Percentiles rank a stretch among this genome's conserved stretches.
Conservation (phyloP, 2,797 vertebrate species). For the Syngnathus acus region DNA sequence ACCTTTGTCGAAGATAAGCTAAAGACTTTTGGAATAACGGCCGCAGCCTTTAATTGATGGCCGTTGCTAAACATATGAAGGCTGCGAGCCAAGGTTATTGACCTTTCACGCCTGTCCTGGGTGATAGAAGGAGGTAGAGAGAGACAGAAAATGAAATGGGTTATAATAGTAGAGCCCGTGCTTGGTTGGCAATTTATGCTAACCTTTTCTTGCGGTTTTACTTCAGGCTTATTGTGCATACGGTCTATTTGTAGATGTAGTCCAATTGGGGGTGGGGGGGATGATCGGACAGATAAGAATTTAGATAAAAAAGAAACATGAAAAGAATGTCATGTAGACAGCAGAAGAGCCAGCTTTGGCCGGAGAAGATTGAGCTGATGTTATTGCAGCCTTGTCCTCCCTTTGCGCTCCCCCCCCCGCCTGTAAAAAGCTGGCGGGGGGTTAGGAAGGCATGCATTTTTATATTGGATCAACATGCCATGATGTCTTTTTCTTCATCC, state of each 20-base stretch:
- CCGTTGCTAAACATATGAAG: constrained; percentile 68
- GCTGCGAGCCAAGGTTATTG: constrained; percentile 71
- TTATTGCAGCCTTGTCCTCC: constrained; percentile 49
- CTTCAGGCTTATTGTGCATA: constrained; percentile 23
- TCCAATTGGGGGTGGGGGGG: constrained; percentile 18
- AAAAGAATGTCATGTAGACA: constrained; percentile 42
- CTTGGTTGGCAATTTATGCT: constrained; percentile 43
- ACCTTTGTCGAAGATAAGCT: constrained; percentile 69
- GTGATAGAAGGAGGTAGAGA: constrained; percentile 57
- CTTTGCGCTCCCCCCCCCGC: constrained; percentile 37
- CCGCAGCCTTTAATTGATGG: constrained; percentile 63
- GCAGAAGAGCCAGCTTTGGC: constrained; percentile 27
- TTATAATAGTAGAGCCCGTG: constrained; percentile 53
- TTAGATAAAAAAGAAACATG: constrained; percentile 46
- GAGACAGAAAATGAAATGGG: constrained; percentile 57
- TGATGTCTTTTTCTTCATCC: constrained; percentile 33
- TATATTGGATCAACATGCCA: constrained; percentile 65
- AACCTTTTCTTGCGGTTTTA: constrained; percentile 16
- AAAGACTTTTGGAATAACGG: constrained; percentile 62
- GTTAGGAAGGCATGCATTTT: constrained; percentile 58
- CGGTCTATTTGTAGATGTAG: constrained; percentile 13
- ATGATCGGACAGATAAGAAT: constrained; percentile 18
- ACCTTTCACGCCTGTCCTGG: constrained; percentile 72
- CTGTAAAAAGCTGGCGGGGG: constrained; percentile 58
- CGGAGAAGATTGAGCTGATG: constrained; percentile 49